Base-by-base conservation (phyloP, 2,113 vertebrate species). In the Mugil cephalus region DNA sequence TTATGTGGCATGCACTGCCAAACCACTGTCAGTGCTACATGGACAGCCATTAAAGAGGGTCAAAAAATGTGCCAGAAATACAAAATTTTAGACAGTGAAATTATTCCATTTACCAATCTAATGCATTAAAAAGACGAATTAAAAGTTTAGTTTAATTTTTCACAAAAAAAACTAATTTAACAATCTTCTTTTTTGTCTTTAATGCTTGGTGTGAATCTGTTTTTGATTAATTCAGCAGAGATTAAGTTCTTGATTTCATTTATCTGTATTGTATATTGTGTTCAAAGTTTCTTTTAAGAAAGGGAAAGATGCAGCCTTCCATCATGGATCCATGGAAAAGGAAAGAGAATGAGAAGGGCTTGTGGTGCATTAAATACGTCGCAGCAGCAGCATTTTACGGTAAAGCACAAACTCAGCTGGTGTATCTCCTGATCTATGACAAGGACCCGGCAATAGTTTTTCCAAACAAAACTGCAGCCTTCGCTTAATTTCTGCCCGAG, bases 371-470 rank as follows among this genome's bases (percentile, higher is more conserved):
- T 61, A 75, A 87, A 81, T 79, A 51, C 58, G 72, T 69, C 10
- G 21, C 83, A 56, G 5, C 83, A 56, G 5, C 79, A 52, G 69
- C 75, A 58, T 68, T 80, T 80, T 52, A 60, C 69, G 38, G 71
- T 63, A 47, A 76, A 85, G 69, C n/a, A 47, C 58, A 72, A 55
- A 46, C 52, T 68, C 62, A 55, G 83, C 61, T 63, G 51, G 51
- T 59, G 55, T 48, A 52, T 60, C 61, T 67, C 30, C 34, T 62
- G 66, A 76, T 74, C 60, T 54, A 47, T 9, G 51, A 58, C 69
- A 13, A 24, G 45, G 30, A 59, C 18, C 18, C 21, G 62, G 42
- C 69, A 62, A 21, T 40, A 56, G 61, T 66, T 43, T 59, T 30
- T 35, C 48, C 56, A 69, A 76, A 69, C 46, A 58, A 65, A 63